Conservation (phyloP, 2,888 invertebrate genomes). For the Drosophila lutescens region DNA sequence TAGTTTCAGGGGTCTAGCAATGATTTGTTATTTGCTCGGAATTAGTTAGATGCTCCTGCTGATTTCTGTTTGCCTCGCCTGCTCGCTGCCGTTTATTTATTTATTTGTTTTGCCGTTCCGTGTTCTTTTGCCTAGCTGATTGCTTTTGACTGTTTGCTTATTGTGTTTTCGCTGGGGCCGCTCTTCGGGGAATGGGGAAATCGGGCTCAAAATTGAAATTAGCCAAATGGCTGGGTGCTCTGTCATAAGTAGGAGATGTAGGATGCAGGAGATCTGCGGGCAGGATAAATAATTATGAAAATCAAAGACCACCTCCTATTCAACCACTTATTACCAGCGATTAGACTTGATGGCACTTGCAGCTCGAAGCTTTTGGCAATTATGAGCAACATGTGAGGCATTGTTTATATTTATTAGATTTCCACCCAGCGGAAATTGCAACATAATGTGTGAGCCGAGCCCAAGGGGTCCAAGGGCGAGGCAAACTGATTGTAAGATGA, state of each 20-base stretch:
- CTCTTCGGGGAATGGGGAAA: constrained; percentile 34
- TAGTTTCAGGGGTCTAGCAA: constrained; percentile 39
- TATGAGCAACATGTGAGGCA: constrained; percentile 64
- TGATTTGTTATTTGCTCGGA: constrained; percentile 80
- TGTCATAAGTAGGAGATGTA: background rate
- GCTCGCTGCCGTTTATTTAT: constrained; percentile 29
- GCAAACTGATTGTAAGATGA: constrained; percentile 61
- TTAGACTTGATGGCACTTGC: constrained; percentile 43
- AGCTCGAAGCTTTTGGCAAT: constrained; percentile 52
- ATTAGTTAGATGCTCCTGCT: constrained; percentile 67
- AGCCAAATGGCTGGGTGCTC: constrained; percentile 47
- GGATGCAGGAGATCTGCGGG: background rate
- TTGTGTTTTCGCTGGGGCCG: constrained; percentile 40
- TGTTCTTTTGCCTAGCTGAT: constrained; percentile 42
- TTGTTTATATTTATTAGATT: constrained; percentile 73
- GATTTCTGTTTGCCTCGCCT: constrained; percentile 35
- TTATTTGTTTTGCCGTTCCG: constrained; percentile 32
- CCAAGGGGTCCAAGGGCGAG: constrained; percentile 1
- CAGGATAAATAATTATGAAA: constrained; percentile 42
- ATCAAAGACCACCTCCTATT: constrained; percentile 12
- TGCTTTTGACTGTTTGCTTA: constrained; percentile 37
- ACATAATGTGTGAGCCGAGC: constrained; percentile 43
- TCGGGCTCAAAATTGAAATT: constrained; percentile 76
- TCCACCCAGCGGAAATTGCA: constrained; percentile 67
- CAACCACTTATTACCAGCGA: constrained; percentile 43